Evolutionary conservation across 1,140 invertebrate genomes (phyloP).

Genomic region (Eumeta japonica): DNA sequence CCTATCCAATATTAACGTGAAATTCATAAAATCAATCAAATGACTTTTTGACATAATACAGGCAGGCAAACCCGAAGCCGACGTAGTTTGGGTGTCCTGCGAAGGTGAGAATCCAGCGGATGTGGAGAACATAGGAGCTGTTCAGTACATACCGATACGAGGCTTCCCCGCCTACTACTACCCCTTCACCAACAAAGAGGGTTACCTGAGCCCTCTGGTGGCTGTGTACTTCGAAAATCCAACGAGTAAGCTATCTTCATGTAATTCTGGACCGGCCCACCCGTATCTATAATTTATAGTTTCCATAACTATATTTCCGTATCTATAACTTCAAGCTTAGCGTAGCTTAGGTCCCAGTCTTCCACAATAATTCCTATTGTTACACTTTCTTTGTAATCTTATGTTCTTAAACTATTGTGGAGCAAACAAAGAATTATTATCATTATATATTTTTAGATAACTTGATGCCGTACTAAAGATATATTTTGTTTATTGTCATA

Average conservation of each 20-base stretch:
- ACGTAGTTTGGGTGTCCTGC: conserved; percentile 83
- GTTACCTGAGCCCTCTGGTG: conserved; percentile 85
- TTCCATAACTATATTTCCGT: neutral
- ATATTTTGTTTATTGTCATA: no score
- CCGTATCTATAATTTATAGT: conserved; percentile 20
- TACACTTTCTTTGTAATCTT: no score
- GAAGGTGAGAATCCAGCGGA: conserved; percentile 89
- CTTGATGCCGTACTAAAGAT: no score
- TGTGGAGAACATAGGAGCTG: conserved; percentile 83
- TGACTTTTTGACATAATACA: conserved; percentile 26
- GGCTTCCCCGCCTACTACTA: conserved; percentile 78
- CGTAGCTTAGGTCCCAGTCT: neutral
- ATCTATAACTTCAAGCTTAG: conserved; percentile 6
- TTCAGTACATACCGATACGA: conserved; percentile 76
- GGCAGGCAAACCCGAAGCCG: conserved; percentile 52
- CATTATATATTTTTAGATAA: no score
- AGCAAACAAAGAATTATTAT: no score
- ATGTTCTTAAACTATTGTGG: no score
- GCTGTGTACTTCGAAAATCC: conserved; percentile 84
- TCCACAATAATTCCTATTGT: no score
- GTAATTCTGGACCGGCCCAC: no score
- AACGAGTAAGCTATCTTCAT: conserved; percentile 78
- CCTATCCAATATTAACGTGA: neutral
- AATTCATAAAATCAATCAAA: neutral
- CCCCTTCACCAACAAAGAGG: conserved; percentile 77